Evolutionary conservation across 1,140 invertebrate genomes (phyloP).

Genomic region (Frieseomelitta varia): DNA sequence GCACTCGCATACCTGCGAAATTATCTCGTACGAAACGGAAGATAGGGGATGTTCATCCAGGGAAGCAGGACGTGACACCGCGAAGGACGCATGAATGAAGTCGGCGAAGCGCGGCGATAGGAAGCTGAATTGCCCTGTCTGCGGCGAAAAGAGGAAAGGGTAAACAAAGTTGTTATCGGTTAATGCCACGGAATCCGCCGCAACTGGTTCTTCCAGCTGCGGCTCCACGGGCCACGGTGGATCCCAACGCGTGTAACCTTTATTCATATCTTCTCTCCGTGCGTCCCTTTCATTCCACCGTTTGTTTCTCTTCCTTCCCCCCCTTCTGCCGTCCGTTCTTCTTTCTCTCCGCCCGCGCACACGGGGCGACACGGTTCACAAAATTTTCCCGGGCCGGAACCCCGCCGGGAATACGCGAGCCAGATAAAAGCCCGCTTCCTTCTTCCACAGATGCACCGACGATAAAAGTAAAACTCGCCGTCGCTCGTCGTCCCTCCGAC

Average conservation of each 20-base stretch:
- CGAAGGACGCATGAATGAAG: slow-evolving; percentile 15
- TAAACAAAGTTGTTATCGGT: slow-evolving; percentile 51
- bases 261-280: slow-evolving; percentile 16
- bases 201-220: slow-evolving; percentile 44
- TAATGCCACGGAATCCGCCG: slow-evolving; percentile 40
- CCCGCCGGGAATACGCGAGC: slow-evolving; percentile 17
- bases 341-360: background rate
- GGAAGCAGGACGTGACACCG: background rate
- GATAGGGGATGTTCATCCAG: background rate
- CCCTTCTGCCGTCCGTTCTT: too few species aligned
- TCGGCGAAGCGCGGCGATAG: slow-evolving; percentile 31
- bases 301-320: background rate
- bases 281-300: background rate
- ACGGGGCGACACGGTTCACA: slow-evolving; percentile 1
- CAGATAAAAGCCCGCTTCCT: slow-evolving; percentile 42
- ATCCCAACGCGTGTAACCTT: slow-evolving; percentile 33
- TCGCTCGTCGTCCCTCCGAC: background rate
- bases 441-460: slow-evolving; percentile 16
- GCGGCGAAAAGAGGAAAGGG: slow-evolving; percentile 35
- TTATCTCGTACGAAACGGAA: background rate
- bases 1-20: background rate
- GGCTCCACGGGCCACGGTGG: background rate
- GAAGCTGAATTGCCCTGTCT: slow-evolving; percentile 49
- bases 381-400: slow-evolving; percentile 27
- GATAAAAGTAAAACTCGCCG: slow-evolving; percentile 44